Evolutionary conservation across 2,888 invertebrate genomes (phyloP).

Genomic region (Theretra japonica): DNA sequence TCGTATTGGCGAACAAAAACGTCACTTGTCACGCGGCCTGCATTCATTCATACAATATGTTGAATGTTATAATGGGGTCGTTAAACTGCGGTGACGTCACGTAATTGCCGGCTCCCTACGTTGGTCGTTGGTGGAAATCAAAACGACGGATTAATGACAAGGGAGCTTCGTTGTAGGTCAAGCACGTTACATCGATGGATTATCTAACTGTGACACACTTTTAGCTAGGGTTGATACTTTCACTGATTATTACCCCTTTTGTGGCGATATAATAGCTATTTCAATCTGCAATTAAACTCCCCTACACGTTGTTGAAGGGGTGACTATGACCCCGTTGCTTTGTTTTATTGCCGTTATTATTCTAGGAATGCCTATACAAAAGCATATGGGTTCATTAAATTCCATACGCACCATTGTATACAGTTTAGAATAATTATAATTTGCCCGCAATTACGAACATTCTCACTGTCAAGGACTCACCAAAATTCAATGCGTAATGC

Average conservation of each 20-base stretch:
- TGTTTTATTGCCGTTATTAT: constrained; percentile 16
- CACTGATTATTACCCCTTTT: constrained; percentile 5
- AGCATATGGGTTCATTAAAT: too few relatives aligned
- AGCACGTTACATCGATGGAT: constrained; percentile 69
- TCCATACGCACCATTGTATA: too few relatives aligned
- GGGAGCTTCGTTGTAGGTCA: constrained; percentile 82
- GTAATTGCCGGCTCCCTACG: constrained; percentile 83
- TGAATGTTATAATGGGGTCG: constrained; percentile 83
- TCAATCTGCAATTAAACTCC: not conserved
- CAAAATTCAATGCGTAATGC: not conserved
- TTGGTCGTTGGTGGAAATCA: constrained; percentile 77
- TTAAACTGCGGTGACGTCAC: constrained; percentile 83
- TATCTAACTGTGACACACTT: constrained; percentile 27
- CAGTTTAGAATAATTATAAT: not conserved
- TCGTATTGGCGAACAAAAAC: constrained; percentile 69
- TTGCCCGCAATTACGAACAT: not conserved
- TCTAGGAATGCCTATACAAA: not conserved
- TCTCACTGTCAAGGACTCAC: constrained; percentile 10
- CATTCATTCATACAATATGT: constrained; percentile 84
- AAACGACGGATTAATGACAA: constrained; percentile 83
- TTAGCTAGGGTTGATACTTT: constrained; percentile 17
- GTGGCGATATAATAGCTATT: constrained; percentile 14
- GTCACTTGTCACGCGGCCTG: constrained; percentile 78
- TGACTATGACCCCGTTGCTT: not conserved
- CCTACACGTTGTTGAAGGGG: not conserved